Base-by-base conservation (phyloP, 2,888 invertebrate genomes). In the Unio pictorum region DNA sequence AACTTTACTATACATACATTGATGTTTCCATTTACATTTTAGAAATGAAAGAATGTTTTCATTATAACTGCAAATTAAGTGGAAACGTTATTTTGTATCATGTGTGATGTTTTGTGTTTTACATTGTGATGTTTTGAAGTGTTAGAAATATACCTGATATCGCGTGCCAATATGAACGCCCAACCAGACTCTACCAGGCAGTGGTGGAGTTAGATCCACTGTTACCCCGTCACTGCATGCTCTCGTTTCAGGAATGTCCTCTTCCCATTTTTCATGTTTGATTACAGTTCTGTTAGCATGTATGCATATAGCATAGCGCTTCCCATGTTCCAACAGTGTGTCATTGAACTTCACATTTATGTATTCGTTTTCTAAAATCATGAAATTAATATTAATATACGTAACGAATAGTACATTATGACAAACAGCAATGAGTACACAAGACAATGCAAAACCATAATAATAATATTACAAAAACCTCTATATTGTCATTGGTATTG, bases 171-270 rank as follows among this genome's bases (percentile, higher is more conserved):
- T n/a, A 23, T 64, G 55, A 55, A 56, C 54, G 18, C 71, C 71
- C 20, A 71, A 62, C 71, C 71, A 71, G 60, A 71, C 61, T 34
- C 64, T 45, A 4, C 67, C 64, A 20, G 58, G 55, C 15, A 23
- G 34, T n/a, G 71, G 71, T 20, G 71, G 67, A 61, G 67, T 67
- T 17, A 67, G 56, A 28, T 71, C 71, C 3, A 71, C 65, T 34
- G 66, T 58, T 1, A 71, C 26, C 7, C 71, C 71, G 61, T 71
- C 71, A 62, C 67, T 71, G 68, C 71, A 71, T 18, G 61, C 57
- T 4, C 55, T 71, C 17, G 64, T 18, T 56, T 64, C 67, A 8
- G 30, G 55, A 1, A 67, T n/a, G 20, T 56, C 8, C 4, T 67
- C 61, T 7, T 57, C 55, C 67, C 71, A 67, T 17, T 60, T 64